Base-by-base conservation (phyloP, 1,140 invertebrate genomes). In the Drosophila quadrilineata region DNA sequence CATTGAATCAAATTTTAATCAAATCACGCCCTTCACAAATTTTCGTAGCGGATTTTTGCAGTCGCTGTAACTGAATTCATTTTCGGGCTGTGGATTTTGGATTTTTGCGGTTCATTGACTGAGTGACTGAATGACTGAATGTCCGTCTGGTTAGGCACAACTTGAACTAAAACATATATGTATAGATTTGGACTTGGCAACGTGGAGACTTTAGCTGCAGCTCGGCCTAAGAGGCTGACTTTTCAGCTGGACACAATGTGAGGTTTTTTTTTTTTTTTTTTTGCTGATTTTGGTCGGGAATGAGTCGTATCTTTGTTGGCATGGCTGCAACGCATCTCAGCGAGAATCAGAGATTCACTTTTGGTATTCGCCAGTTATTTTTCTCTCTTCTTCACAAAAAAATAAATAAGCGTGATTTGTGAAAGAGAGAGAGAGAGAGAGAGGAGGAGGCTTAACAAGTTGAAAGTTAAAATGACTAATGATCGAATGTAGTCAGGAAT, bases 401-500 rank as follows among this genome's bases (percentile, higher is more conserved):
- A 68, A 69, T 82, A 82, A 82, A 82, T 84, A 69, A 84, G 62
- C 72, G 54, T 72, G 76, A 80, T 82, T 76, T 76, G 45, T 40
- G 63, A 80, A 68, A 57, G 46, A 52, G 12, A 8, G 1, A 17
- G 3, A 40, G 8, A 53, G 17, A 46, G 8, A 33, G 16, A 24
- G n/a, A 33, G 6, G 12, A 3, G 2, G 4, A 31, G 9, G 12
- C 9, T 6, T n/a, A 67, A 46, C 48, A 70, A 73, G 77, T 57
- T 72, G 54, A 76, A 84, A 72, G 64, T 73, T 75, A 73, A 76
- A 84, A 82, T 82, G 76, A 82, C 76, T 84, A 72, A 82, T 82
- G 68, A 72, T 72, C 76, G 54, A 72, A 76, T 76, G 59, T 84
- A 64, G 35, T 63, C 77, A 52, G 71, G 70, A 72, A 82, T 76